A percentile compares a stretch with the other conserved stretches of the same genome.
These are phyloP conservation scores for Ips typographus DNA, from an alignment of 1,140 invertebrate genomes.

Conservation along the genomic window DNA sequence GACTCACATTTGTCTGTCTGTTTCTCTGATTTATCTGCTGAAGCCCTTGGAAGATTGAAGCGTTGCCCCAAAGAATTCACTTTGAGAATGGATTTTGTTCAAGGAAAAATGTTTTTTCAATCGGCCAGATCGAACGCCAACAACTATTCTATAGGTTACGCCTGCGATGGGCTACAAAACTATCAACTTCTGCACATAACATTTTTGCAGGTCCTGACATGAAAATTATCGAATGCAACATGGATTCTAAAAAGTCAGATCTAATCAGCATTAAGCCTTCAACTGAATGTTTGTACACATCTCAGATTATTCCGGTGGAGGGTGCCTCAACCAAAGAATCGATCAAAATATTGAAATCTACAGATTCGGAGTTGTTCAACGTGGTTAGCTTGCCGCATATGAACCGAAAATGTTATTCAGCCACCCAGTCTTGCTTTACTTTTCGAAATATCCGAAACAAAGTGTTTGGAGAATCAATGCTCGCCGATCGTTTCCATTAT, in stretches of 20 bases:
- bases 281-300: slow-evolving; percentile 32
- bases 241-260: slow-evolving; percentile 29
- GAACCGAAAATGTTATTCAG: slow-evolving; percentile 10
- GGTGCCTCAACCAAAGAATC: slow-evolving; percentile 16
- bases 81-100: slow-evolving; percentile 32
- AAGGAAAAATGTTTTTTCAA: slow-evolving; percentile 33
- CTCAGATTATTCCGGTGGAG: slow-evolving; percentile 33
- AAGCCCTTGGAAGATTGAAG: slow-evolving; percentile 29
- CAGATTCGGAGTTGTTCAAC: slow-evolving; percentile 33
- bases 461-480: neutral
- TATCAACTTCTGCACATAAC: neutral
- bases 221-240: slow-evolving; percentile 20
- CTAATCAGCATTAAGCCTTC: slow-evolving; percentile 36
- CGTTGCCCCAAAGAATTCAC: slow-evolving; percentile 38
- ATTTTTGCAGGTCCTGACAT: slow-evolving; percentile 23
- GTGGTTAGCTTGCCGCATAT: slow-evolving; percentile 25
- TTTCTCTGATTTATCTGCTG: slow-evolving; percentile 32
- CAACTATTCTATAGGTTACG: slow-evolving; percentile 27
- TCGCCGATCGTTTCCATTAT: neutral
- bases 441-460: slow-evolving; percentile 16
- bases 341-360: slow-evolving; percentile 26
- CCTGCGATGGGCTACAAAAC: neutral
- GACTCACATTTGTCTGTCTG: slow-evolving; percentile 30
- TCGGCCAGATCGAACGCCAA: slow-evolving; percentile 24
- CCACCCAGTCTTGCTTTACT: slow-evolving; percentile 28